Conservation (phyloP, 64 coral and sea anemone species). For the Hydrozoanthus tunicans region DNA sequence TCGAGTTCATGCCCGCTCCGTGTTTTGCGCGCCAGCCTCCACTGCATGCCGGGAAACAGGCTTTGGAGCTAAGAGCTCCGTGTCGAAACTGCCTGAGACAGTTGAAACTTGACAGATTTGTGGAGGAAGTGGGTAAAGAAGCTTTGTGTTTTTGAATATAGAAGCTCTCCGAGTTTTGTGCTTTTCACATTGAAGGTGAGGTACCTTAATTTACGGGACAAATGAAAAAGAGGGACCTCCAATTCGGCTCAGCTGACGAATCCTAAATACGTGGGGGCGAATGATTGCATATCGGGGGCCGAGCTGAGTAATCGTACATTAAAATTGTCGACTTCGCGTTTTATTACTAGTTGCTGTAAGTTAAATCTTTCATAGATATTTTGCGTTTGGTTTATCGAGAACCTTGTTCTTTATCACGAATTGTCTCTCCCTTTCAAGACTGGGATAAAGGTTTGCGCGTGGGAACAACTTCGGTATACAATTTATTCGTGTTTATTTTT, state of each 20-base stretch:
- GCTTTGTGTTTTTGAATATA: neutral
- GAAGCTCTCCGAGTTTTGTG: neutral
- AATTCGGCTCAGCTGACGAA: slow-evolving; percentile 28
- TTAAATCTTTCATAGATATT: neutral
- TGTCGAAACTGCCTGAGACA: slow-evolving; percentile 8
- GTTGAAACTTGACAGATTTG: neutral
- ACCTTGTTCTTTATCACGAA: neutral
- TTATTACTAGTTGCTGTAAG: neutral
- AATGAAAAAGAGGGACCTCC: neutral
- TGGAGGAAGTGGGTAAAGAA: neutral
- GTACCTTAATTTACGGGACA: slow-evolving; percentile 35
- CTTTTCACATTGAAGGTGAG: slow-evolving; percentile 44
- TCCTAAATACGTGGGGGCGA: slow-evolving; percentile 29
- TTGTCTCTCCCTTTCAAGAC: neutral
- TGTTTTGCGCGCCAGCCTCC: neutral
- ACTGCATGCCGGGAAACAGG: slow-evolving; percentile 27
- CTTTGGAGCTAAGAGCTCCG: slow-evolving; percentile 17
- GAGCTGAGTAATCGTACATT: slow-evolving; percentile 23
- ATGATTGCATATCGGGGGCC: neutral
- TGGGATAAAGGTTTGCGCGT: neutral
- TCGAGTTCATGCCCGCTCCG: slow-evolving; percentile 24
- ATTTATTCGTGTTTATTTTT: slow-evolving; percentile 6
- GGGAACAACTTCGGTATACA: neutral
- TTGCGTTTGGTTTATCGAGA: neutral
- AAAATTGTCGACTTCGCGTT: neutral